phyloP scores from a whole-genome alignment of 2,888 invertebrate species.

The Megalurothrips usitatus region DNA sequence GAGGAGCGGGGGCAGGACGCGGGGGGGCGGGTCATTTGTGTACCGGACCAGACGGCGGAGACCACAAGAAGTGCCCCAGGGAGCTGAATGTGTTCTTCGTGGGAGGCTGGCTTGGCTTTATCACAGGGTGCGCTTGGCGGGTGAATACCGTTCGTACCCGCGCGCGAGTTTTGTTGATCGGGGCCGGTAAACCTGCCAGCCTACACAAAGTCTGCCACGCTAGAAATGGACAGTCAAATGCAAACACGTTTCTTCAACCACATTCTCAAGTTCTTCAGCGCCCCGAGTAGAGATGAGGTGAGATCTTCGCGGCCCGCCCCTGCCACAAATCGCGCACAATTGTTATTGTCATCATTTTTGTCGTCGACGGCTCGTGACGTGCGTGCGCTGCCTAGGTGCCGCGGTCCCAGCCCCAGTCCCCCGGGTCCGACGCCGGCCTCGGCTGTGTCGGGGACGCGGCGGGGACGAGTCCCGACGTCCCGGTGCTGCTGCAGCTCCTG shows the following conservation, averaged over 20 bases:
- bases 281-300: neutral
- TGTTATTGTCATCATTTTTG: neutral
- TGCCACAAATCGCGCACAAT: neutral
- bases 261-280: neutral
- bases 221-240: slow-evolving; percentile 14
- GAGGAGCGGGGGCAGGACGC: too few relatives aligned
- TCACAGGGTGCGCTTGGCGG: too few relatives aligned
- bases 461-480: neutral
- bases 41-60: too few relatives aligned
- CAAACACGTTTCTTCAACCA: neutral
- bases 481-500: neutral
- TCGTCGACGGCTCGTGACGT: neutral
- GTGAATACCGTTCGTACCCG: too few relatives aligned
- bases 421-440: neutral
- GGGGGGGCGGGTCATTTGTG: too few relatives aligned
- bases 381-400: neutral
- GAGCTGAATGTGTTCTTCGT: too few relatives aligned
- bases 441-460: neutral
- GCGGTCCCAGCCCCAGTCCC: neutral
- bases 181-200: too few relatives aligned
- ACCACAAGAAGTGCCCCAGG: too few relatives aligned
- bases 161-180: too few relatives aligned
- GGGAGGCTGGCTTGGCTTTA: too few relatives aligned
- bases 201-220: too few relatives aligned
- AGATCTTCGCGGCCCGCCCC: neutral